A percentile compares a stretch with the other conserved stretches of the same genome.
Conservation (phyloP, 1,140 invertebrate species). For the Trichomalopsis sarcophagae region DNA sequence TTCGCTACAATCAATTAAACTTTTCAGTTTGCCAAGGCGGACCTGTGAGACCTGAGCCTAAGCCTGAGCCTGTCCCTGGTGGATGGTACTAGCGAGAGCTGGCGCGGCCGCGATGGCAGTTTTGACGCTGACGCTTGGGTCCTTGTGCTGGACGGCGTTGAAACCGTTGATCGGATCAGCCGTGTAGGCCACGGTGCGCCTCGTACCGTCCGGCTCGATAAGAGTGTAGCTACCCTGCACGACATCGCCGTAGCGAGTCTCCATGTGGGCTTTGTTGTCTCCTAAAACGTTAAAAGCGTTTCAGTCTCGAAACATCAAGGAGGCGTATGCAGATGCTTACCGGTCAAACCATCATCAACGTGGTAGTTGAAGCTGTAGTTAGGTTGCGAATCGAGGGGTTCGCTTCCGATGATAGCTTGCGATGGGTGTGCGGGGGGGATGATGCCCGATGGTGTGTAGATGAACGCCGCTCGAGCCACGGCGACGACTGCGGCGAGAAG, state of each 20-base stretch:
- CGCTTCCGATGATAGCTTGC: too few relatives aligned
- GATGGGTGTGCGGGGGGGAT: conserved; percentile 63
- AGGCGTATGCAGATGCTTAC: conserved; percentile 57
- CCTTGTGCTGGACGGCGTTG: conserved; percentile 73
- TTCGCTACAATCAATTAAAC: too few relatives aligned
- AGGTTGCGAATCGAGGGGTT: too few relatives aligned
- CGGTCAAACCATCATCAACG: conserved; percentile 82
- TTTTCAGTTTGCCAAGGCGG: too few relatives aligned
- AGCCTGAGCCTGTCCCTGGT: conserved; percentile 28
- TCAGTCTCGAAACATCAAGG: too few relatives aligned
- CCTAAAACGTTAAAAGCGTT: conserved; percentile 56
- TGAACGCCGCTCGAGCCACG: conserved; percentile 61
- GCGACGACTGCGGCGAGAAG: conserved; percentile 61
- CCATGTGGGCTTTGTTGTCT: conserved; percentile 72
- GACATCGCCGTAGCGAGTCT: conserved; percentile 73
- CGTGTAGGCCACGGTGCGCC: conserved; percentile 72
- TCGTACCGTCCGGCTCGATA: conserved; percentile 73
- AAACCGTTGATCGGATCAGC: conserved; percentile 74
- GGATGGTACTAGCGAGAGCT: conserved; percentile 35
- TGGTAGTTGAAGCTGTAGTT: conserved; percentile 80
- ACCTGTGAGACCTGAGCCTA: too few relatives aligned
- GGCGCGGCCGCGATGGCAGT: conserved; percentile 57
- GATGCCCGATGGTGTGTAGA: conserved; percentile 58
- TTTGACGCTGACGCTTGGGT: conserved; percentile 62
- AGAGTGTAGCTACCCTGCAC: conserved; percentile 74